phyloP scores from a whole-genome alignment of 1,140 invertebrate genomes.

The Carcinoscorpius rotundicauda region DNA sequence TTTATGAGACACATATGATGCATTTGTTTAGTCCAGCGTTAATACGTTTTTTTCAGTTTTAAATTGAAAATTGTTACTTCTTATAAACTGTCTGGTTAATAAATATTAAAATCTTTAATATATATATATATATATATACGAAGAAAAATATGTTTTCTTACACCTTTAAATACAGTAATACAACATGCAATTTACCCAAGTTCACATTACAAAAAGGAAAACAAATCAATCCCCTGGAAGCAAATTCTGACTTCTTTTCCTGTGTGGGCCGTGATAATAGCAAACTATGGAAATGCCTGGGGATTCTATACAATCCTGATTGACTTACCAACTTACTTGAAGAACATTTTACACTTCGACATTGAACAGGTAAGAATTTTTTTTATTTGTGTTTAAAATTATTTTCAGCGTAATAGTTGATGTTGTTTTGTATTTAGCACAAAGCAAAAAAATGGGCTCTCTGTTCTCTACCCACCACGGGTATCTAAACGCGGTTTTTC shows the following conservation, averaged over 20 bases:
- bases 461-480: too few relatives aligned
- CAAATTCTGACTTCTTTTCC: conserved; percentile 60
- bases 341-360: conserved; percentile 70
- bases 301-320: conserved; percentile 88
- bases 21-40: not conserved
- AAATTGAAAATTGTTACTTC: too few relatives aligned
- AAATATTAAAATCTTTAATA: too few relatives aligned
- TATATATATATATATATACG: too few relatives aligned
- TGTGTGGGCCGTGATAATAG: conserved; percentile 83
- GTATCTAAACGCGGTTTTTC: too few relatives aligned
- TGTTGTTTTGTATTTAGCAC: too few relatives aligned
- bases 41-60: not conserved
- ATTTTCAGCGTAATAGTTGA: too few relatives aligned
- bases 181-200: not conserved
- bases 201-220: not conserved
- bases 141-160: too few relatives aligned
- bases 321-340: conserved; percentile 85
- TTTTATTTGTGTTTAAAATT: too few relatives aligned
- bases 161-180: too few relatives aligned
- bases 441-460: too few relatives aligned
- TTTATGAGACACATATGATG: not conserved
- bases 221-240: conserved; percentile 52
- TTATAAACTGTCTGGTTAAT: not conserved
- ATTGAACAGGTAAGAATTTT: conserved; percentile 56
- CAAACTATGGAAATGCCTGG: conserved; percentile 80